Conservation (phyloP, 1,140 invertebrate genomes). For the Ceratosolen fusciceps region DNA sequence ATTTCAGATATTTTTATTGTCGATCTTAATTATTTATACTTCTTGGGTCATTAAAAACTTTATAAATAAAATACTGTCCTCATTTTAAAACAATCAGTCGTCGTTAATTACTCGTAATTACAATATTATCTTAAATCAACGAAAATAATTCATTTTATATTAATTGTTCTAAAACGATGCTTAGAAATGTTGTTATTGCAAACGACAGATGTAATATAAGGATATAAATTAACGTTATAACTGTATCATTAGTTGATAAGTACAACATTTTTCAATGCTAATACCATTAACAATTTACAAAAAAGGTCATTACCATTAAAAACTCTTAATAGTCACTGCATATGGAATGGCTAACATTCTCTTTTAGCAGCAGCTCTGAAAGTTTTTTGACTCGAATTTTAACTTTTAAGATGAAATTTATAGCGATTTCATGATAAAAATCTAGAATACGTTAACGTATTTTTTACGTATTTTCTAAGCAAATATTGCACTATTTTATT, state of each 20-base stretch:
- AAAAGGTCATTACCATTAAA: neutral
- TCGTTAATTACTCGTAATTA: too few species aligned
- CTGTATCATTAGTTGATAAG: neutral
- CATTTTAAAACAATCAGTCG: too few species aligned
- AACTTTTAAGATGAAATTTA: constrained; percentile 26
- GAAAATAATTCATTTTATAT: too few species aligned
- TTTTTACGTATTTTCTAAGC: neutral
- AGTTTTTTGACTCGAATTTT: constrained; percentile 8
- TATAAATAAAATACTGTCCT: too few species aligned
- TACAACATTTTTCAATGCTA: neutral
- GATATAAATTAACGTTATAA: neutral
- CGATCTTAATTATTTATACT: too few species aligned
- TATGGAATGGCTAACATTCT: neutral
- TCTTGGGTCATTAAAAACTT: too few species aligned
- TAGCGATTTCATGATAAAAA: constrained; percentile 16
- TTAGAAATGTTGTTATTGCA: too few species aligned
- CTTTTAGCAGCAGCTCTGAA: neutral
- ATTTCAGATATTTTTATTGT: too few species aligned
- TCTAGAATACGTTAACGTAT: neutral
- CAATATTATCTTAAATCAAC: too few species aligned
- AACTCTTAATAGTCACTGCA: neutral
- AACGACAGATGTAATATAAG: too few species aligned
- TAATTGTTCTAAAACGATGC: too few species aligned
- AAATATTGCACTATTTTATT: neutral
- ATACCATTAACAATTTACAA: neutral